Evolutionary conservation across 2,113 vertebrate genomes (phyloP), one percentile per base, ranked within the genome.

Genomic region (Rhinogobius similis): DNA sequence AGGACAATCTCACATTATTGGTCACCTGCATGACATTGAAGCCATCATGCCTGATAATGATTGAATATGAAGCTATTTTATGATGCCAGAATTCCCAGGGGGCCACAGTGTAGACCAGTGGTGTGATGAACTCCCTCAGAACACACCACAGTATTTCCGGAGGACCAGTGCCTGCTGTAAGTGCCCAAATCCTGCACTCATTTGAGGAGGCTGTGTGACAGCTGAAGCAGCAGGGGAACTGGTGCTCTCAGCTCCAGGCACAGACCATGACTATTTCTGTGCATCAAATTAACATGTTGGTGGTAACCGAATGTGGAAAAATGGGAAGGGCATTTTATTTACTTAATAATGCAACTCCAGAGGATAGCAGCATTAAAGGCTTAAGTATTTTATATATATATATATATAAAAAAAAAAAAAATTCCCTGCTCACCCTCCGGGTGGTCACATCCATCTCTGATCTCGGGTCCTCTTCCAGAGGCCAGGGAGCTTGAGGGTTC

Each of bases 21-120:
- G 12, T 64, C 59, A 23, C 41, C 50, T 68, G 58, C 63, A 68
- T 36, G 9, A 59, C 71, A 74, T 29, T 48, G n/a, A 67, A 68
- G 56, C 39, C 44, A 82, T 73, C 27, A 6, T 46, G 36, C 65
- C 41, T 74, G 11, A 71, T 72, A 67, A 78, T 74, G 78, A 76
- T 55, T 16, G 53, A 72, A 68, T 62, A 73, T 69, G 36, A 76
- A 29, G 61, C 67, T 39, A 70, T 78, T 78, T 44, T 67, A 44
- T 56, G 29, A 41, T 66, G 21, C 41, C 65, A 70, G 62, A 14
- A 66, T 4, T 69, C 39, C 52, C 26, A 26, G 67, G 32, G 72
- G 68, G 69, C 38, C 71, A 68, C 59, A 68, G 44, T 71, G 18
- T 68, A 62, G 41, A 20, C 24, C 65, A 20, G n/a, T 44, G 24